Percentiles rank a stretch among this genome's conserved stretches.
Evolutionary conservation across 2,797 vertebrate genomes (phyloP).

Genomic region (Meda fulgida): DNA sequence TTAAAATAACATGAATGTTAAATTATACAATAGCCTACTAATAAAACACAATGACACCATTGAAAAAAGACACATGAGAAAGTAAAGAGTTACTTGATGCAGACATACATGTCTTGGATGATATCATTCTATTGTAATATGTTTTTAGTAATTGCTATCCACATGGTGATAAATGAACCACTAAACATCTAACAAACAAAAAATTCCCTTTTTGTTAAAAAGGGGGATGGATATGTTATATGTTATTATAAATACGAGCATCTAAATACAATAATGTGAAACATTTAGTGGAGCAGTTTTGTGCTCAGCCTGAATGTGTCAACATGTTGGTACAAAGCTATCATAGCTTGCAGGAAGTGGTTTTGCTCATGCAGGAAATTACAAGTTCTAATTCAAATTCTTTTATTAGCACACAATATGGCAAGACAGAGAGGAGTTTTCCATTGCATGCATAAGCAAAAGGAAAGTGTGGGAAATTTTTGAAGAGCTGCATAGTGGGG

Average conservation of each 20-base stretch:
- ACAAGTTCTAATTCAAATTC: constrained; percentile 62
- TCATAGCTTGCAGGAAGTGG: constrained; percentile 72
- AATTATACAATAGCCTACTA: background rate
- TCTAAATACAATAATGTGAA: background rate
- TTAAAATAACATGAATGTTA: background rate
- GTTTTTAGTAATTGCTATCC: background rate
- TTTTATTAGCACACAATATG: background rate
- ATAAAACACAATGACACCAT: background rate
- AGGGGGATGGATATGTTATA: background rate
- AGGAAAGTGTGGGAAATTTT: constrained; percentile 10
- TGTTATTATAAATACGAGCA: background rate
- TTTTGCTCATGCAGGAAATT: constrained; percentile 74
- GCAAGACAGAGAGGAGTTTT: constrained; percentile 31
- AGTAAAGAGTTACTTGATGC: background rate
- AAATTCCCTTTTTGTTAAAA: no score
- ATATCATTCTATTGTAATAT: background rate
- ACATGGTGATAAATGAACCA: background rate
- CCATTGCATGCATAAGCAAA: constrained; percentile 6
- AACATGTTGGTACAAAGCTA: constrained; percentile 51
- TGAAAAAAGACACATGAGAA: background rate
- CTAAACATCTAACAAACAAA: background rate
- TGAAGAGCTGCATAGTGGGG: no score
- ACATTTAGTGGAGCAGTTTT: background rate
- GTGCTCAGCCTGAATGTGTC: background rate
- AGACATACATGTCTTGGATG: background rate